Evolutionary conservation across 2,113 vertebrate genomes (phyloP).

Genomic region (Periophthalmodon schlosseri): DNA sequence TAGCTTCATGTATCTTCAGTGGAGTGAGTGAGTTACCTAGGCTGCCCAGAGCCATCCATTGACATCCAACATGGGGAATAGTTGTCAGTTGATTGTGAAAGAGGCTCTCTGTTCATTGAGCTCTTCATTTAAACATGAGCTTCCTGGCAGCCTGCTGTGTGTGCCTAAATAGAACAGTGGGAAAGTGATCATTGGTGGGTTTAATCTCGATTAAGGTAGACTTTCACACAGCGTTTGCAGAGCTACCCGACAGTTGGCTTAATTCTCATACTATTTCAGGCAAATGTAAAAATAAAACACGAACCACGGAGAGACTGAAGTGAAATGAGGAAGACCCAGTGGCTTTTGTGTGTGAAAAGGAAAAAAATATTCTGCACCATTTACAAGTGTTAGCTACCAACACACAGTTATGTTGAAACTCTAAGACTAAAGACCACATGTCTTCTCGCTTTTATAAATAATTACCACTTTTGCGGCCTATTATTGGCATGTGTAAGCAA

Average conservation of each 20-base stretch:
- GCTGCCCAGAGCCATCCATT: constrained; percentile 65
- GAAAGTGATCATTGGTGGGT: constrained; percentile 63
- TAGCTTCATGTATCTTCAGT: constrained; percentile 48
- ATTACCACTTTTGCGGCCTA: constrained; percentile 43
- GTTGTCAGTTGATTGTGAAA: constrained; percentile 74
- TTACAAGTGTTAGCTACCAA: constrained; percentile 28
- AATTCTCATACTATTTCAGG: constrained; percentile 47
- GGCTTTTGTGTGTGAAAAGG: background rate
- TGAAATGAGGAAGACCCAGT: constrained; percentile 20
- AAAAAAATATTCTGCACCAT: too few relatives aligned
- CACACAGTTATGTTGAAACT: constrained; percentile 43
- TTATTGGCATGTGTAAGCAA: constrained; percentile 58
- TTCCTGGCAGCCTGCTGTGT: constrained; percentile 62
- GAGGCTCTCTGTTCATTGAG: constrained; percentile 71
- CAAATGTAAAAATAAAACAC: constrained; percentile 25
- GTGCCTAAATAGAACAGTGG: constrained; percentile 66
- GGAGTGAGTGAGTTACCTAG: constrained; percentile 64
- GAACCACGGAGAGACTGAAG: constrained; percentile 31
- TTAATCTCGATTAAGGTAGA: constrained; percentile 70
- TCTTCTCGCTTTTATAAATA: constrained; percentile 36
- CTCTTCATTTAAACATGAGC: constrained; percentile 73
- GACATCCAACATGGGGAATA: constrained; percentile 71
- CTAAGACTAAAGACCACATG: constrained; percentile 42
- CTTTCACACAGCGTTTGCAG: constrained; percentile 38
- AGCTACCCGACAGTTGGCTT: constrained; percentile 34